These are phyloP conservation scores for Sciaenops ocellatus DNA, from an alignment of 2,797 vertebrate species.

Conservation along the genomic window DNA sequence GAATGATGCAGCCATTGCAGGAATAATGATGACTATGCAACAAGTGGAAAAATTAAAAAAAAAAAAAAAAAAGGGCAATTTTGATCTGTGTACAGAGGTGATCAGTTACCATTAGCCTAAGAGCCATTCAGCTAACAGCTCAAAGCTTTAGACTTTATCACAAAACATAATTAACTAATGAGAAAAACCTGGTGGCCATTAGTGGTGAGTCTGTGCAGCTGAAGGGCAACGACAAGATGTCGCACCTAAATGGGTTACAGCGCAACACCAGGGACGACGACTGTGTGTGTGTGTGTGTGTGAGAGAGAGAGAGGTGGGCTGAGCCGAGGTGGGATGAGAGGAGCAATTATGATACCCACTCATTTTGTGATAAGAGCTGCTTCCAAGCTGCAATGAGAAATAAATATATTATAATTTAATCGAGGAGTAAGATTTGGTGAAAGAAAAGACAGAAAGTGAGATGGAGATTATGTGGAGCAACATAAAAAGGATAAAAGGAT, in stretches of 20 bases:
- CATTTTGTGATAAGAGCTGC: constrained; percentile 66
- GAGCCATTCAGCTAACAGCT: constrained; percentile 57
- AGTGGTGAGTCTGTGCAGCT: constrained; percentile 55
- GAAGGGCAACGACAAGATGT: constrained; percentile 70
- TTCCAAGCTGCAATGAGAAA: constrained; percentile 54
- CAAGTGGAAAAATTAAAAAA: constrained; percentile 38
- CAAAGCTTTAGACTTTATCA: constrained; percentile 62
- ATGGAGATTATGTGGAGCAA: constrained; percentile 52
- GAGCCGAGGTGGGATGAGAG: constrained; percentile 54
- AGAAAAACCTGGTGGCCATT: constrained; percentile 71
- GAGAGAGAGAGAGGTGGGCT: constrained; percentile 2
- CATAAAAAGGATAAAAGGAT: constrained; percentile 60
- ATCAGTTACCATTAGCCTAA: constrained; percentile 64
- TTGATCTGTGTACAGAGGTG: constrained; percentile 37
- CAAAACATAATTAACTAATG: constrained; percentile 77
- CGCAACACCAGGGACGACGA: constrained; percentile 39
- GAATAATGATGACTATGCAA: constrained; percentile 38
- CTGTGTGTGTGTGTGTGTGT: constrained; percentile 3
- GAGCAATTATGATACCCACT: constrained; percentile 67
- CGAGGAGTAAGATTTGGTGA: constrained; percentile 42
- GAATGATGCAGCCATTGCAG: constrained; percentile 23
- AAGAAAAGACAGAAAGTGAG: constrained; percentile 52
- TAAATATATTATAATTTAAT: constrained; percentile 59
- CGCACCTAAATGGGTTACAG: constrained; percentile 62
- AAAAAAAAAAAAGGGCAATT: constrained; percentile 40